Base-by-base conservation (phyloP, 1,140 invertebrate species). In the Piezodorus guildinii region DNA sequence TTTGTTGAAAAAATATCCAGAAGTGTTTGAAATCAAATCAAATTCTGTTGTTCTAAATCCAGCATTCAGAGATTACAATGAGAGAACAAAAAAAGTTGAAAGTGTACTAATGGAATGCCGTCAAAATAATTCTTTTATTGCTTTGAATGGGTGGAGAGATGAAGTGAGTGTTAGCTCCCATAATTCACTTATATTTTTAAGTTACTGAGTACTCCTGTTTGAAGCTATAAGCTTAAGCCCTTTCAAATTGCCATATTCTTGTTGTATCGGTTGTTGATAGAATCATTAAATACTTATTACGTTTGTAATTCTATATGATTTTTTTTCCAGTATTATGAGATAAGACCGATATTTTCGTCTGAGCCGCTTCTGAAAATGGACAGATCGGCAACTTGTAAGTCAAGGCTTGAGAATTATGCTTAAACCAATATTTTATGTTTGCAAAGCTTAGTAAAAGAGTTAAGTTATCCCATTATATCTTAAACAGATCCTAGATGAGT, bases 121-220 rank as follows among this genome's bases (percentile, higher is more conserved):
- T 62, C 73, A 75, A 4, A 82, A 86, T 70, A 77, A 82, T 67
- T 74, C 80, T 64, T 85, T 88, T 69, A 72, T 82, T 17, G 83
- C 86, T 6, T 74, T 96, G 2, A 83, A 85, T 72, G 91, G 91
- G 6, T 96, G 92, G 93, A 80, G 92, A 73, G 85, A 95, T 78
- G 93, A 96, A 80, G 86, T 87, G 76, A 71, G 62, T 34, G 39
- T 34, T 58, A 19, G 25, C 49, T 64, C 6, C 1, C 15, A 39
- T 21, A 15, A 56, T 65, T 19, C 2, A 12, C 25, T 45, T 3
- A 46, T 21, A 19, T 45, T 64, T 21, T 64, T 21, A 3, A 19
- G 49, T 23, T 39, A 39, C 34, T 39, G 12, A 39, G 12, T 39
- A 39, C 43, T n/a, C 6, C 10, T 62, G 30, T 27, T 62, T 45